Base-by-base conservation (phyloP, 1,140 invertebrate genomes). In the Arion vulgaris region DNA sequence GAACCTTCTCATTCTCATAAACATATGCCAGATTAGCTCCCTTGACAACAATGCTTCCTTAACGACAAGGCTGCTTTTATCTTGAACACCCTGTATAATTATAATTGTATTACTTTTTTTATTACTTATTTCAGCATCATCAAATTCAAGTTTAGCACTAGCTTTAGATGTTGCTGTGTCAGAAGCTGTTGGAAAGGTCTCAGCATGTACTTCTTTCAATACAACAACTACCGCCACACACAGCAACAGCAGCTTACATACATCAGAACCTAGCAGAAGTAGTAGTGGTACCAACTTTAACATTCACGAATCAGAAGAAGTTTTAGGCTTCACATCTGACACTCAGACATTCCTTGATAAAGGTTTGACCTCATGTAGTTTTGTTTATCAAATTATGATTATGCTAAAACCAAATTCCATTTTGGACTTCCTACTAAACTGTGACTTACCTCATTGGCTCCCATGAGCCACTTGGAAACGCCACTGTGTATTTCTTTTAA, bases 281-380 rank as follows among this genome's bases (percentile, higher is more conserved):
- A 76, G 32, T 36, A 57, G 49, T 49, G 36, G 49, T 45, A 76
- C 19, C 32, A 76, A 34, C 51, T 76, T 32, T 38, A 26, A 39
- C 38, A 36, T 45, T 19, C 19, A 78, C 26, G 76, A 66, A 34
- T 79, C 76, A 38, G 57, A 62, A 39, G 76, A 79, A 34, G 76
- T 79, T 1, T 41, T 79, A 17, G 34, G 53, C 19, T 79, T 79
- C 41, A 66, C 76, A 0, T 19, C 76, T 39, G 76, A 79, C 17
- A 28, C 45, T 66, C 76, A 79, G 32, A 26, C 53, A 28, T 79
- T n/a, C 26, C 34, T 79, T 53, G 76, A 79, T 36, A 79, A 79
- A 79, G 38, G 76, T 66, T 77, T 77, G 75, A 51, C 45, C 32
- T 15, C 45, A 17, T 38, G 75, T 57, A 62, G 2, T 71, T 36